Evolutionary conservation across 2,113 vertebrate genomes (phyloP).

Genomic region (Phalacrocorax brasilianus): DNA sequence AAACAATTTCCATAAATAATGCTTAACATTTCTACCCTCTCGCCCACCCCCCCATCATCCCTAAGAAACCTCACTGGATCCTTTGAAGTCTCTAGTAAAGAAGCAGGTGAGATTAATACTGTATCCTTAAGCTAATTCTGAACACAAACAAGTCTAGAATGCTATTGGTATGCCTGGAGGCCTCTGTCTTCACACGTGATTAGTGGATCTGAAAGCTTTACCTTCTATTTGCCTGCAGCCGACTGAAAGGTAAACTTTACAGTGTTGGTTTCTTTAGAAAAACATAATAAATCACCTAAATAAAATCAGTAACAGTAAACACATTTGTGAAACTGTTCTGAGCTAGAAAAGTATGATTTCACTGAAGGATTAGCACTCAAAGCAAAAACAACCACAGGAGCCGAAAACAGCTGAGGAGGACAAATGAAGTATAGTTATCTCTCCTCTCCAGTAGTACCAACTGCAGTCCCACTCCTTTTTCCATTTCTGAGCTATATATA

Average conservation of each 20-base stretch:
- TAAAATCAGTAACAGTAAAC: not conserved
- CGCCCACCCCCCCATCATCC: too few species aligned
- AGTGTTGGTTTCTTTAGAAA: not conserved
- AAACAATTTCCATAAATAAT: not conserved
- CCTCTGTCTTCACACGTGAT: rapidly evolving
- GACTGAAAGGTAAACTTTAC: not conserved
- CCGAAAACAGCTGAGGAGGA: not conserved
- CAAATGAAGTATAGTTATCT: not conserved
- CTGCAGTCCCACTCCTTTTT: not conserved
- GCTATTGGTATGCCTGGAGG: not conserved
- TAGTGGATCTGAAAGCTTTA: not conserved
- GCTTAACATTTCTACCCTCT: not conserved
- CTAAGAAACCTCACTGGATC: not conserved
- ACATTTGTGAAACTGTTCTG: not conserved
- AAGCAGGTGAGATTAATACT: not conserved
- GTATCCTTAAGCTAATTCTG: not conserved
- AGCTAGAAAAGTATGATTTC: not conserved
- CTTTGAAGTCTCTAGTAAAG: not conserved
- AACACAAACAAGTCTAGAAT: not conserved
- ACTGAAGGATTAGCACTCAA: not conserved
- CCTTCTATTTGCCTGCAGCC: not conserved
- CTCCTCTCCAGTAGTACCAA: not conserved
- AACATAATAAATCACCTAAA: not conserved
- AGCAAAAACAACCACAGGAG: not conserved
- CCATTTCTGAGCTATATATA: not conserved